Evolutionary conservation across 2,797 vertebrate species (phyloP), one percentile per base, ranked within the genome.

Genomic region (Ctenopoma kingsleyae): DNA sequence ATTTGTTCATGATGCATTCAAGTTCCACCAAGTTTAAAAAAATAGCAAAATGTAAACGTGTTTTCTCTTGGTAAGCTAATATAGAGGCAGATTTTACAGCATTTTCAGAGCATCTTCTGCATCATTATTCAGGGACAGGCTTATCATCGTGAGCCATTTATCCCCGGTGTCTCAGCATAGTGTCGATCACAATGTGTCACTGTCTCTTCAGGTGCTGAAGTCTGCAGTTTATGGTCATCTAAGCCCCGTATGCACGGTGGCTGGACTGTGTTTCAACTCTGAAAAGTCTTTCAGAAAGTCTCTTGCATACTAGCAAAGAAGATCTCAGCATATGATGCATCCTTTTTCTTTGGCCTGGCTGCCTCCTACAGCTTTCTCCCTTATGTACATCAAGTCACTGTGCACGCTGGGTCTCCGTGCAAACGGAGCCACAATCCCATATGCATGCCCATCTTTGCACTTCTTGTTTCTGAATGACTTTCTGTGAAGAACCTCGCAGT

Each of bases 341-440:
- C 97, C 97, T 76, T 95, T 97, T 82, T 96, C 96, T 83, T 98
- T 98, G 68, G 91, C 16, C 53, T 97, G 97, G 44, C 94, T 76
- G 1, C 96, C 94, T 0, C 96, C 95, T 3, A 95, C 85, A 4
- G 96, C 93, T 78, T 99, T 99, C 88, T 97, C 96, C 5, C 96
- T 96, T 50, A 99, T 98, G 87, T 98, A 99, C 97, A 97, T 95
- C 82, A 99, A 94, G 94, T 99, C 98, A 50, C 98, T 99, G 94
- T 99, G 98, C 81, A 99, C 96, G 65, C 98, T 99, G 8, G 98
- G 98, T 41, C 97, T 89, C 51, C 96, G 95, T 51, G 98, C 98
- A 8, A 96, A 98, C 17, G 98, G 97, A 2, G 96, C 97, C 83
- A 99, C 94, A 38, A 99, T 92, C 67, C 98, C 98, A 0, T 97